Evolutionary conservation across 2,113 vertebrate genomes (phyloP).

Genomic region (Microtus ochrogaster): DNA sequence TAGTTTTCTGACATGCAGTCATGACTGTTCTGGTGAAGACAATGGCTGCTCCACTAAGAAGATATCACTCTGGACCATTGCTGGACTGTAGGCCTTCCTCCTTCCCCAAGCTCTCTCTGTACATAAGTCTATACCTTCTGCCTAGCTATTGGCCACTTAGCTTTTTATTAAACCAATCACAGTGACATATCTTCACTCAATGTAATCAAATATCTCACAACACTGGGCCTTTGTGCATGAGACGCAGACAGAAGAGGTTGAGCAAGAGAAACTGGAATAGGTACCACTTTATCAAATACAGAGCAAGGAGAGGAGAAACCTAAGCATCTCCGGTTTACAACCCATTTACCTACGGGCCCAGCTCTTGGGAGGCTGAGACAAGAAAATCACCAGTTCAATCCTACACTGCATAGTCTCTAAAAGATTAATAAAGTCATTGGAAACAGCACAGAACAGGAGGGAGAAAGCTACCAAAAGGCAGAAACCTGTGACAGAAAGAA

Average conservation of each 20-base stretch:
- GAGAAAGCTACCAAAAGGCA: background rate
- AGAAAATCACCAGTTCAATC: background rate
- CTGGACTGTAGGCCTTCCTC: too few species aligned
- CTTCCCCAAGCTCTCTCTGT: too few species aligned
- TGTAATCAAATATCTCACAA: too few species aligned
- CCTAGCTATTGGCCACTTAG: too few species aligned
- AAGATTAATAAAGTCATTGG: background rate
- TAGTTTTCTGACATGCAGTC: too few species aligned
- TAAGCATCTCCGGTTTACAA: background rate
- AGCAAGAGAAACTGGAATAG: background rate
- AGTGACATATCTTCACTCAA: too few species aligned
- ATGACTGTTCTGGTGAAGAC: too few species aligned
- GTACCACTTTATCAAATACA: slow-evolving; percentile 15
- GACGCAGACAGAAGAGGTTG: background rate
- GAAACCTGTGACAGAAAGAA: background rate
- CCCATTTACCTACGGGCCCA: background rate
- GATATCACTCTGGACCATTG: too few species aligned
- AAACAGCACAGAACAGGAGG: background rate
- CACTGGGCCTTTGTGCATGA: background rate
- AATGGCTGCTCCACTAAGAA: too few species aligned
- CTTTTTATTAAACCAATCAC: too few species aligned
- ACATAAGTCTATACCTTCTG: too few species aligned
- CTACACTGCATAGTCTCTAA: background rate
- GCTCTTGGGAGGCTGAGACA: too few species aligned
- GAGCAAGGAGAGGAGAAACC: background rate